Base-by-base conservation (phyloP, 2,113 vertebrate genomes). In the Caranx melampygus region DNA sequence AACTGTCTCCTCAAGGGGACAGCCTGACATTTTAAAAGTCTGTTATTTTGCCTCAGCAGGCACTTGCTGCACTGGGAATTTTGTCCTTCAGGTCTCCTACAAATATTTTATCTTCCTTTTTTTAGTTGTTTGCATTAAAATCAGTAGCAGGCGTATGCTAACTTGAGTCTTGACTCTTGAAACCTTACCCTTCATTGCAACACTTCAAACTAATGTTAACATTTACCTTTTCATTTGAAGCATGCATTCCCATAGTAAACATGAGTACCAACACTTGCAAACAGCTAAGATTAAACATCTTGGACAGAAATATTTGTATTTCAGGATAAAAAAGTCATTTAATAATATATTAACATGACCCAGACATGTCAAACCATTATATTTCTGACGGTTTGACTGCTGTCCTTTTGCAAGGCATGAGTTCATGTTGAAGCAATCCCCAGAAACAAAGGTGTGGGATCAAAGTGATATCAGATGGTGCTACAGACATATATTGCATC, bases 31-130 rank as follows among this genome's bases (percentile, higher is more conserved):
- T 89, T 87, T 83, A 74, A 84, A 90, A 87, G 78, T 88, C 80
- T 91, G 89, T 90, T 88, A 87, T 87, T 92, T 91, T 90, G 80
- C 83, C 87, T 87, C 89, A 91, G 88, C 89, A 78, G 77, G 79
- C 83, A 78, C 73, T 87, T 58, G 60, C 72, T n/a, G 45, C 77
- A 82, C 82, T 76, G 78, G 76, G 80, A 73, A 62, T 67, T 83
- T 86, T 88, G 90, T 90, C 89, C 84, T 90, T 90, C 78, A 83
- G 76, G 78, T 67, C 64, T 42, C 78, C 78, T 65, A 75, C 55
- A 78, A 49, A 77, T 70, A 18, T 65, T 21, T 73, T 57, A 59
- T 57, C 65, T 40, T 26, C 3, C 16, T 75, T 72, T 72, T 60
- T 63, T 66, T 31, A 16, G 14, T 37, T 66, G 72, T 85, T 78